Base-by-base conservation (phyloP, 2,113 vertebrate genomes). In the Sisor rabdophorus region DNA sequence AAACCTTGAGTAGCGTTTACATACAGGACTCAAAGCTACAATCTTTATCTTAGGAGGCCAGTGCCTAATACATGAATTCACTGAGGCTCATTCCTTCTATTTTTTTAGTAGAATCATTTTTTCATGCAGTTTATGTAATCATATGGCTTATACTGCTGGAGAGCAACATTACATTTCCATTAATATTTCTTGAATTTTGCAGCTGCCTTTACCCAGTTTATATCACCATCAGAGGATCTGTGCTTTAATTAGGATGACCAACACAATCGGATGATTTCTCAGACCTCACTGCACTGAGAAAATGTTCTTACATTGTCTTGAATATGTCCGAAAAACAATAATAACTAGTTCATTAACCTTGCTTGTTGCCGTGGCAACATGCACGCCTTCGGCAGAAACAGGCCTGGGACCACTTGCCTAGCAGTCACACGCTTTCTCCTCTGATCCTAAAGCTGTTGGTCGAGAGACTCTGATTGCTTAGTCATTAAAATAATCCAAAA, bases 401-500 rank as follows among this genome's bases (percentile, higher is more conserved):
- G 44, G 71, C 24, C 69, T 20, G 53, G 13, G 30, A 52, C 54
- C 70, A 81, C 61, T 79, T 26, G 70, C 78, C 64, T 54, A 73
- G 22, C 32, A 53, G 69, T 44, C 12, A 65, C 58, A 76, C 53
- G 52, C 61, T 61, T 52, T 71, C 76, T 59, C 72, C n/a, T n/a
- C 58, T 81, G 75, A 72, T 81, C 69, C 47, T 40, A 68, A 28
- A 50, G 77, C 79, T 80, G 80, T 80, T 81, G 88, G 85, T 80
- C 78, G 76, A 70, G 78, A 78, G 68, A 65, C 73, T 17, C 71
- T 85, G 81, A 30, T 32, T 59, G 77, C 48, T 75, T 83, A 73
- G 82, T 75, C 78, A 80, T 84, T 82, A 82, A 68, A 64, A 47
- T 80, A 86, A 83, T 81, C 78, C 70, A 58, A 58, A 71, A 68